Evolutionary conservation across 1,140 invertebrate species (phyloP).

Genomic region (Drosophila burlai): DNA sequence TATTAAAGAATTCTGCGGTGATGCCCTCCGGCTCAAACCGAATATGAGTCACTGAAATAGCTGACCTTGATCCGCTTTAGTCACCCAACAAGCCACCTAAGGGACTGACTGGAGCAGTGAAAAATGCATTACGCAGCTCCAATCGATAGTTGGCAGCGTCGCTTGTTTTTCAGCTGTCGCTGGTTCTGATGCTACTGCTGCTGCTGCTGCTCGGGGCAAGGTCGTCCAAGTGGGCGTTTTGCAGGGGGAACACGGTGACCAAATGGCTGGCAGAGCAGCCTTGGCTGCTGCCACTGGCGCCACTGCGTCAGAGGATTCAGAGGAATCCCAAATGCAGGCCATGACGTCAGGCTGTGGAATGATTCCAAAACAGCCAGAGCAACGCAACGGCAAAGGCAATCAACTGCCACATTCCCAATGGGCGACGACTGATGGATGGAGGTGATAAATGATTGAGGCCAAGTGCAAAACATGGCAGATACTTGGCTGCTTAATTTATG

Average conservation of each 20-base stretch:
- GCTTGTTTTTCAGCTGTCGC: slow-evolving; percentile 10
- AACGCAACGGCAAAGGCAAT: slow-evolving; percentile 14
- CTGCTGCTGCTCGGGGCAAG: slow-evolving; percentile 50
- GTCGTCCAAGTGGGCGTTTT: slow-evolving; percentile 40
- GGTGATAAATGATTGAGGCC: slow-evolving; percentile 64
- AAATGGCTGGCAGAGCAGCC: slow-evolving; percentile 51
- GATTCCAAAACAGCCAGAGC: slow-evolving; percentile 8
- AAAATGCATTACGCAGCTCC: slow-evolving; percentile 60
- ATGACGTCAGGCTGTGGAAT: slow-evolving; percentile 49
- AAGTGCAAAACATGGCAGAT: slow-evolving; percentile 27
- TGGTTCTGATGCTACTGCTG: slow-evolving; percentile 4
- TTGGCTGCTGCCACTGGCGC: slow-evolving; percentile 49
- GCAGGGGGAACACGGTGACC: slow-evolving; percentile 50
- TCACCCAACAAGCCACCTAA: slow-evolving; percentile 16
- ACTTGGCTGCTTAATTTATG: slow-evolving; percentile 49
- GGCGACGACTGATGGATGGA: slow-evolving; percentile 23
- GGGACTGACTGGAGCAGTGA: slow-evolving; percentile 13
- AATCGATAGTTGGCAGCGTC: slow-evolving; percentile 70
- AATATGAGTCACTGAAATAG: slow-evolving; percentile 19
- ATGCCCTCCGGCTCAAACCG: background rate
- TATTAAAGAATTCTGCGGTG: background rate
- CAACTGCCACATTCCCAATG: slow-evolving; percentile 34
- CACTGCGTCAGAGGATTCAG: slow-evolving; percentile 37
- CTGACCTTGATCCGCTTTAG: slow-evolving; percentile 45
- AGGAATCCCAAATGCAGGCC: slow-evolving; percentile 40